A percentile compares a stretch with the other conserved stretches of the same genome.
Evolutionary conservation across 2,797 vertebrate species (phyloP).

Genomic region (Spheniscus humboldti): DNA sequence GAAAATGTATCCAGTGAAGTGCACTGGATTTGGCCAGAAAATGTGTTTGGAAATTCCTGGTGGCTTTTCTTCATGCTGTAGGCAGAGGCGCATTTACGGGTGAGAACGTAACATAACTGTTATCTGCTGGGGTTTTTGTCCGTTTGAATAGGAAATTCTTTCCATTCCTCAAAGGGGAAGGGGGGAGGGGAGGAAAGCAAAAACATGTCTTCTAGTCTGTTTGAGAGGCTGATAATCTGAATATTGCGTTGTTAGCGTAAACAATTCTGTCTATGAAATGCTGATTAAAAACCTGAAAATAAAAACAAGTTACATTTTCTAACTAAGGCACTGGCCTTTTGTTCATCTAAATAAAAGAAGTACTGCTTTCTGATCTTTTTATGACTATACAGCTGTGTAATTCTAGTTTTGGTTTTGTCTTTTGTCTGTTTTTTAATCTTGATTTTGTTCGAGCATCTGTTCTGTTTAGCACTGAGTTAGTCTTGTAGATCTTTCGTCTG

Average conservation of each 20-base stretch:
- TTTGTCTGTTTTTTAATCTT: neutral
- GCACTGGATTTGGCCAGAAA: conserved; percentile 67
- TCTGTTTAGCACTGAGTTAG: neutral
- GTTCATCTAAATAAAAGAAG: conserved; percentile 36
- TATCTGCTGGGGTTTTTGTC: conserved; percentile 62
- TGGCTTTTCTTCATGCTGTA: conserved; percentile 66
- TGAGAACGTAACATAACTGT: conserved; percentile 74
- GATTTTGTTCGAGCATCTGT: neutral
- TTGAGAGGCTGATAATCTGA: conserved; percentile 53
- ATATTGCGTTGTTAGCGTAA: neutral
- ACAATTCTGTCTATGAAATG: neutral
- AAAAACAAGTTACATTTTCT: conserved; percentile 31
- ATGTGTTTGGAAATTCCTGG: conserved; percentile 71
- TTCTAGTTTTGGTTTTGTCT: neutral
- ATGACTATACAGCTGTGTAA: neutral
- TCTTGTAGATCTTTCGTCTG: neutral
- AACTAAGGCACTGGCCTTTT: neutral
- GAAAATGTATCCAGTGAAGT: conserved; percentile 76
- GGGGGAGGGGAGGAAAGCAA: conserved; percentile 51
- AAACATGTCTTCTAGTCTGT: conserved; percentile 51
- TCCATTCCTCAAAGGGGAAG: conserved; percentile 43
- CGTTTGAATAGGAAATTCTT: conserved; percentile 74
- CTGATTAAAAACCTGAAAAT: neutral
- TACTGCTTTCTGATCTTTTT: neutral
- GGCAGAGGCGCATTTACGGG: conserved; percentile 74